Evolutionary conservation across 1,140 invertebrate species (phyloP).

Genomic region (Sarcophaga bullata): DNA sequence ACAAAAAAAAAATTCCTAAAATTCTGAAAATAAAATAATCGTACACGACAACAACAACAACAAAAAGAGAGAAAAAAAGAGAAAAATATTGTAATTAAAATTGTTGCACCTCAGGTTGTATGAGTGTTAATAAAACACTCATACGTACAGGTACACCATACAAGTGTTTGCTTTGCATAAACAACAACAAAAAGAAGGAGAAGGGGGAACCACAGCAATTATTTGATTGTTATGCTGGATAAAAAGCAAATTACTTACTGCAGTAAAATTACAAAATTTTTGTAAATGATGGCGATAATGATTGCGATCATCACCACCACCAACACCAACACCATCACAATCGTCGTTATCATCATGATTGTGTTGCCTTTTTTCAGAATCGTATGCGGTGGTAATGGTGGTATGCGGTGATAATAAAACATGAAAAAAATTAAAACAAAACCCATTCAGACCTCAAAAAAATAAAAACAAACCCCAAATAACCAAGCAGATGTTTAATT

Average conservation of each 20-base stretch:
- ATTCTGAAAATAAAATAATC: no score
- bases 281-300: no score
- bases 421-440: no score
- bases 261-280: not conserved
- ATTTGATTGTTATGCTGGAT: not conserved
- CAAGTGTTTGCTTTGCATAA: not conserved
- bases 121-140: slow-evolving; percentile 7
- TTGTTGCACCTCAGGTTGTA: not conserved
- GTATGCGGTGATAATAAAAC: no score
- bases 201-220: not conserved
- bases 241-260: slow-evolving; percentile 21
- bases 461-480: not conserved
- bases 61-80: not conserved
- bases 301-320: no score
- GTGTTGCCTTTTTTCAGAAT: no score
- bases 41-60: no score
- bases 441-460: not conserved
- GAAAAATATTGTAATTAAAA: slow-evolving; percentile 17
- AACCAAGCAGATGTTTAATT: slow-evolving; percentile 5
- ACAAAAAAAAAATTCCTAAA: no score
- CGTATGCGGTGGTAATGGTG: no score
- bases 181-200: not conserved
- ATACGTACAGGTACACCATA: not conserved
- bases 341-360: no score
- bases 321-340: no score